These are phyloP conservation scores for Bombyx huttoni DNA, from an alignment of 2,888 invertebrate genomes.

Conservation along the genomic window DNA sequence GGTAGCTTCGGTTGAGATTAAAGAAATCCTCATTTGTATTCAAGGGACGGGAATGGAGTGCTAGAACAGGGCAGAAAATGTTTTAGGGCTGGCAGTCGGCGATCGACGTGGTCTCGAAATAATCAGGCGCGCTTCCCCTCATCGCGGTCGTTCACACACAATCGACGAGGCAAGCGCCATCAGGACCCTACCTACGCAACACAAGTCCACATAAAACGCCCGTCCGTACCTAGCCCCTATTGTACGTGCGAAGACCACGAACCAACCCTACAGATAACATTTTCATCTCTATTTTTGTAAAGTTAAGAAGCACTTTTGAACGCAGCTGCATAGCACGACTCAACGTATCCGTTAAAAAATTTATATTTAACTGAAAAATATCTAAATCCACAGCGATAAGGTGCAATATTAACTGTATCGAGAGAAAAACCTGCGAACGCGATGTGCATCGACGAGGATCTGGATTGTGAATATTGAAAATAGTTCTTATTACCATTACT, in stretches of 20 bases:
- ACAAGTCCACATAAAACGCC: constrained; percentile 52
- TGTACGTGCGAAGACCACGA: constrained; percentile 35
- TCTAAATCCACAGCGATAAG: constrained; percentile 33
- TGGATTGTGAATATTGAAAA: constrained; percentile 59
- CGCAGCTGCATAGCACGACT: constrained; percentile 13
- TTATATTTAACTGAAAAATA: constrained; percentile 3
- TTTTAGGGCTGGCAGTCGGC: constrained; percentile 56
- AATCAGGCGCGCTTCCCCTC: constrained; percentile 63
- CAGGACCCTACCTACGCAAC: constrained; percentile 60
- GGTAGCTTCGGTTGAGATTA: constrained; percentile 28
- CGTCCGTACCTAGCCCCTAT: constrained; percentile 50
- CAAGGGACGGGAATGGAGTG: constrained; percentile 31
- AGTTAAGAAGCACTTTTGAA: constrained; percentile 12
- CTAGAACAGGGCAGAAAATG: constrained; percentile 20
- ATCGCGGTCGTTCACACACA: constrained; percentile 68
- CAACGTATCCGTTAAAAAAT: constrained; percentile 27
- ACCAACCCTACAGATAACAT: constrained; percentile 9
- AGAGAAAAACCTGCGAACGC: constrained; percentile 27
- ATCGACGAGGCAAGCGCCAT: constrained; percentile 49
- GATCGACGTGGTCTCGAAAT: constrained; percentile 56
- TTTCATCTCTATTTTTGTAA: constrained; percentile 16
- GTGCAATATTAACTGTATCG: constrained; percentile 32
- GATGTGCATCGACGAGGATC: constrained; percentile 52
- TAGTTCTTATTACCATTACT: constrained; percentile 49
- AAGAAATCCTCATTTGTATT: constrained; percentile 49